Percentiles rank a stretch among this genome's conserved stretches.
These are phyloP conservation scores for Peromyscus aztecus DNA, from an alignment of 2,797 vertebrate species.

Conservation along the genomic window DNA sequence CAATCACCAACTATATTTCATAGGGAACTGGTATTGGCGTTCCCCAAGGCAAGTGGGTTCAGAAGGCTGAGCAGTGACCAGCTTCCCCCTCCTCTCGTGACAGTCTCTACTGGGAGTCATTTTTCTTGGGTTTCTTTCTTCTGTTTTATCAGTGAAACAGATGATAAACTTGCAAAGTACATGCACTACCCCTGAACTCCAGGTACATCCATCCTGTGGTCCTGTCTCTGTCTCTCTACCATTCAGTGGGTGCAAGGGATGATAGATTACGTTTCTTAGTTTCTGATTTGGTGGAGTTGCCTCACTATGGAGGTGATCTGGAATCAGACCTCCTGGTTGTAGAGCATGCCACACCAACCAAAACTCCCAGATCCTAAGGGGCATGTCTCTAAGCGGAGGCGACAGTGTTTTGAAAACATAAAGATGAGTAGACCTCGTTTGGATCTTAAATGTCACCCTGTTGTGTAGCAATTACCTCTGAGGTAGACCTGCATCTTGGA, in stretches of 20 bases:
- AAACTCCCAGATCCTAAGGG: background rate
- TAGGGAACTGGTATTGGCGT: background rate
- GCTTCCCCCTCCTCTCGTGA: background rate
- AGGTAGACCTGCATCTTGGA: background rate
- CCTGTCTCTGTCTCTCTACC: background rate
- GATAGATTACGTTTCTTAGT: background rate
- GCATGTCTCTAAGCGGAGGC: background rate
- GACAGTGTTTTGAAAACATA: background rate
- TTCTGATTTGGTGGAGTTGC: background rate
- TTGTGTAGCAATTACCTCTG: background rate
- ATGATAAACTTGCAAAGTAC: background rate
- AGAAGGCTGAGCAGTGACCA: background rate
- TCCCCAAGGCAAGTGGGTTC: background rate
- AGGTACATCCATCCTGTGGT: background rate
- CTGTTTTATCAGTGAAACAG: background rate
- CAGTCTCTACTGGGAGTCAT: background rate
- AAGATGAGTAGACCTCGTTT: background rate
- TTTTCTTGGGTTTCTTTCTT: background rate
- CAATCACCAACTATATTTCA: background rate
- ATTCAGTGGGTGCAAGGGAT: background rate
- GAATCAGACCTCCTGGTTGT: background rate
- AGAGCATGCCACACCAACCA: background rate
- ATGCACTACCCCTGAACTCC: background rate
- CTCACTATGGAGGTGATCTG: background rate
- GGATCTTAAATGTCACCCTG: background rate